These are phyloP conservation scores for Philereme transversata DNA, from an alignment of 2,888 invertebrate genomes.

Conservation along the genomic window DNA sequence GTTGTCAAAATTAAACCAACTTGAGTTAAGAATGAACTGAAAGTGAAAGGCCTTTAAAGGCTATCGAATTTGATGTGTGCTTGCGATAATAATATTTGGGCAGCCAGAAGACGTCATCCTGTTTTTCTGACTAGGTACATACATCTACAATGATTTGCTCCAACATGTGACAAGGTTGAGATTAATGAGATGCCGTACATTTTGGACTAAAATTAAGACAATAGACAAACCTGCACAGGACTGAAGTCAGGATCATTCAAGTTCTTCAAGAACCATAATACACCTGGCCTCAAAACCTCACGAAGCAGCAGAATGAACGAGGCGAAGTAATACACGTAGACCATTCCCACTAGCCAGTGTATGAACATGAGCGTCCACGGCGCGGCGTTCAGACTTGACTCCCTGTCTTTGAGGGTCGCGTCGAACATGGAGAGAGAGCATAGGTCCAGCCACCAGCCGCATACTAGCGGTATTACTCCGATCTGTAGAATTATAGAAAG, in stretches of 20 bases:
- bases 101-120: too few species aligned
- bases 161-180: too few species aligned
- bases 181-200: too few species aligned
- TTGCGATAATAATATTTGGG: too few species aligned
- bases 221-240: slow-evolving; percentile 91
- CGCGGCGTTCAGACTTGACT: slow-evolving; percentile 93
- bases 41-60: too few species aligned
- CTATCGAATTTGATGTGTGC: too few species aligned
- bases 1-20: too few species aligned
- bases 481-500: slow-evolving; percentile 76
- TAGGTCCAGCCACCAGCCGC: slow-evolving; percentile 99
- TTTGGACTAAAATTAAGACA: neutral
- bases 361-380: slow-evolving; percentile 99
- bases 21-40: too few species aligned
- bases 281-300: slow-evolving; percentile 97
- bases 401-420: slow-evolving; percentile 93
- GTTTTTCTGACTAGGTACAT: too few species aligned
- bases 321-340: slow-evolving; percentile 99
- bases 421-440: slow-evolving; percentile 97
- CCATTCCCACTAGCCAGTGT: slow-evolving; percentile 99
- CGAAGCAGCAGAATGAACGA: slow-evolving; percentile 96
- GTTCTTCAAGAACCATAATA: slow-evolving; percentile 98
- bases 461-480: slow-evolving; percentile 97
- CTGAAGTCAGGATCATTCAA: slow-evolving; percentile 99
- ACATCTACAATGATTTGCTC: too few species aligned